A percentile compares a stretch with the other conserved stretches of the same genome.
phyloP scores from a whole-genome alignment of 2,888 invertebrate species.

The Drosophila falleni region DNA sequence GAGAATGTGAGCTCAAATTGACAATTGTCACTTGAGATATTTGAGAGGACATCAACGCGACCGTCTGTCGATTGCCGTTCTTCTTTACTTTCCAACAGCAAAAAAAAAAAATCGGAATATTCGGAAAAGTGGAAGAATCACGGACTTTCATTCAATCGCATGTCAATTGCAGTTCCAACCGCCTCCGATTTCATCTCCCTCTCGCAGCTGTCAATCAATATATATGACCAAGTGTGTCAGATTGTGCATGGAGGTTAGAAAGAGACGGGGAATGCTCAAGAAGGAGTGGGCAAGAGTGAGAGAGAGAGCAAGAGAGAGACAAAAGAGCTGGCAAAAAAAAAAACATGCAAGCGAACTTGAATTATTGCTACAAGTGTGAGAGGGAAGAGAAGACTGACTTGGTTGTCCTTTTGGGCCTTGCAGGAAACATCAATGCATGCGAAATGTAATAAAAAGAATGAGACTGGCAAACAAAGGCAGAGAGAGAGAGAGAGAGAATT shows the following conservation, averaged over 20 bases:
- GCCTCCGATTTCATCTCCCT: neutral
- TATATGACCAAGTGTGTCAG: slow-evolving; percentile 8
- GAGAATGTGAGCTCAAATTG: slow-evolving; percentile 15
- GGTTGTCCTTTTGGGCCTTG: neutral
- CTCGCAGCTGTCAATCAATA: slow-evolving; percentile 21
- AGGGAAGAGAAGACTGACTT: neutral
- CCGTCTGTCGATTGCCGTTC: slow-evolving; percentile 9
- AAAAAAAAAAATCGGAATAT: neutral
- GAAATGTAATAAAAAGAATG: slow-evolving; percentile 2
- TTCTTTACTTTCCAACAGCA: neutral
- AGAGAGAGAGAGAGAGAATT: neutral
- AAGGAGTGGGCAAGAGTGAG: slow-evolving; percentile 1
- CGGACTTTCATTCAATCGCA: slow-evolving; percentile 46
- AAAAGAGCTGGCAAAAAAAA: neutral
- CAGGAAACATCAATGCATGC: slow-evolving; percentile 25
- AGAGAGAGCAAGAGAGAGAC: neutral
- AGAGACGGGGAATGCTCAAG: neutral
- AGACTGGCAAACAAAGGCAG: neutral
- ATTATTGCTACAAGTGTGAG: slow-evolving; percentile 24
- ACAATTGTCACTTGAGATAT: slow-evolving; percentile 27
- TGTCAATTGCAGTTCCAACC: slow-evolving; percentile 53
- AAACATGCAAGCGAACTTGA: slow-evolving; percentile 42
- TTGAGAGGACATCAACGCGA: slow-evolving; percentile 17
- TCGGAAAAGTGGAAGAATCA: slow-evolving; percentile 37
- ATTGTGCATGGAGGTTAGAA: slow-evolving; percentile 1